Base-by-base conservation (phyloP, 2,888 invertebrate species). In the Thalpophila matura region DNA sequence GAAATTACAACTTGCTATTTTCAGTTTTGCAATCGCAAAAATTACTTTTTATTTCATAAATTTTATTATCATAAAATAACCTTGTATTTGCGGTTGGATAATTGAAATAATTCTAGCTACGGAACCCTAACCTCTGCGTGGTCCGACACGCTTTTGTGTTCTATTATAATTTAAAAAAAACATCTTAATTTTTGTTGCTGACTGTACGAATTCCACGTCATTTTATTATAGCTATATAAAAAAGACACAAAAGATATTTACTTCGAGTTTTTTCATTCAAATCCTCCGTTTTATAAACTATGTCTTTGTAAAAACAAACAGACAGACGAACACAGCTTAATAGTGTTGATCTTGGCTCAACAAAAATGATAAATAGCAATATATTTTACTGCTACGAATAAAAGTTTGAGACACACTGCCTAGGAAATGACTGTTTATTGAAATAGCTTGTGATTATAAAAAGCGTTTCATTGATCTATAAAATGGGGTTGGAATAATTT, bases 291-390 rank as follows among this genome's bases (percentile, higher is more conserved):
- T 61, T 74, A 72, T 69, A 69, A 60, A 73, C 73, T 71, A 46
- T 50, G 53, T 43, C 18, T 56, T 51, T 53, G 62, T 62, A 29
- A 45, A 76, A 78, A 78, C 62, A 74, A 62, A 79, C 58, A 37
- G 6, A 56, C 51, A 35, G 9, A 29, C 76, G 45, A 31, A 73
- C 70, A 57, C 50, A 65, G 47, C 45, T 47, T 66, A 49, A 67
- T 38, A 37, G 26, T 77, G 65, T 79, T 78, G 65, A 60, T 49
- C 53, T 78, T 78, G 80, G 78, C 79, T 33, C 38, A n/a, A 47
- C 18, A 47, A 60, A 65, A 73, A 73, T 67, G 70, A 78, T 65
- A 75, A 71, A 66, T 68, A 56, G 40, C 53, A 54, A 70, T 78
- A 68, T 66, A 77, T 73, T 73, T 78, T 66, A 70, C 43, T 10